These are phyloP conservation scores for Arge pagana DNA, from an alignment of 2,888 invertebrate species.

Conservation along the genomic window DNA sequence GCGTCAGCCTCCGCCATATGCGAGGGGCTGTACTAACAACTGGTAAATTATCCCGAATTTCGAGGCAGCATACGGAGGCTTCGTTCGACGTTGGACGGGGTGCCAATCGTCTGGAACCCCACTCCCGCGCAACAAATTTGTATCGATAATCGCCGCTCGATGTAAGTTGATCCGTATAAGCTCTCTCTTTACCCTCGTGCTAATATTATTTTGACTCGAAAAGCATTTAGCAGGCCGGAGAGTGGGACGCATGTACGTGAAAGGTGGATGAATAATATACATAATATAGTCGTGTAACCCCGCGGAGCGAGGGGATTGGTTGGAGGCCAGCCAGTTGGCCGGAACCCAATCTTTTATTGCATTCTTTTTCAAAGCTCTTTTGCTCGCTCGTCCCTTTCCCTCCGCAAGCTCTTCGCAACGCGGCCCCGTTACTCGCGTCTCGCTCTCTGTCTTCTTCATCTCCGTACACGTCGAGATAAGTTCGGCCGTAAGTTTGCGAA, in stretches of 20 bases:
- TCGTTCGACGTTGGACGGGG: no score
- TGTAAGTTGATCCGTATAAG: no score
- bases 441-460: no score
- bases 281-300: not conserved
- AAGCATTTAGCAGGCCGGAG: no score
- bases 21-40: no score
- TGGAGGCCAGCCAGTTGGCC: constrained; percentile 57
- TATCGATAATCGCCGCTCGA: no score
- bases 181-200: not conserved
- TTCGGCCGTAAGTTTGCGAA: not conserved
- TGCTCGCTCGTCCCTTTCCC: constrained; percentile 37
- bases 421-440: not conserved
- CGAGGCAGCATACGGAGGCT: no score
- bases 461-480: no score
- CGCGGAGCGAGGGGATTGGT: constrained; percentile 52
- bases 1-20: no score
- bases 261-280: constrained; percentile 2
- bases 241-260: not conserved
- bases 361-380: constrained; percentile 54
- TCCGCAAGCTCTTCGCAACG: constrained; percentile 31
- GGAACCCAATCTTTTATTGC: constrained; percentile 57
- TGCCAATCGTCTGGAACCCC: no score
- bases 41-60: no score
- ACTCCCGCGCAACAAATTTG: no score
- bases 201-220: not conserved